These are phyloP conservation scores for Lacanobia wlatinum DNA, from an alignment of 2,888 invertebrate species.

Conservation along the genomic window DNA sequence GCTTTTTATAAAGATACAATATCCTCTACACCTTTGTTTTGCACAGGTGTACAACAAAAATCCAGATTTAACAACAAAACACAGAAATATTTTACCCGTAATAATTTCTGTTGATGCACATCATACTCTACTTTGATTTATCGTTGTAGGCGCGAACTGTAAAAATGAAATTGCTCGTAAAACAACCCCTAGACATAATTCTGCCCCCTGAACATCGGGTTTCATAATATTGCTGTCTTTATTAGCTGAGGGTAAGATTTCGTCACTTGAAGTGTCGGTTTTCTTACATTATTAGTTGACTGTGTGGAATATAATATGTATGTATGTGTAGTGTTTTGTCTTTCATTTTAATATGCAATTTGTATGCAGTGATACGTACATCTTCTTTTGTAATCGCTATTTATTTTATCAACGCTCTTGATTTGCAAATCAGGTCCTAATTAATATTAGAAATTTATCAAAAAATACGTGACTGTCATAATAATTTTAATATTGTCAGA, in stretches of 20 bases:
- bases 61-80: constrained; percentile 39
- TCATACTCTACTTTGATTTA: constrained; percentile 56
- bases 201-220: constrained; percentile 76
- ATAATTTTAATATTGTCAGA: too few species aligned
- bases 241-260: constrained; percentile 71
- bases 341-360: neutral
- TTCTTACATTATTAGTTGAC: constrained; percentile 45
- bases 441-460: too few species aligned
- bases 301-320: neutral
- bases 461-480: too few species aligned
- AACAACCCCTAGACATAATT: constrained; percentile 84
- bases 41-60: neutral
- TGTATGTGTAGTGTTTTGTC: neutral
- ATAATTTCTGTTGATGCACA: constrained; percentile 44
- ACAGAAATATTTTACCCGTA: constrained; percentile 35
- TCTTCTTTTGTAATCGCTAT: neutral
- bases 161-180: constrained; percentile 85
- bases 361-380: neutral
- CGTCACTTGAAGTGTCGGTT: constrained; percentile 56
- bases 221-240: constrained; percentile 77
- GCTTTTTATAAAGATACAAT: neutral
- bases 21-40: too few species aligned
- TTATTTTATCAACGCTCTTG: neutral
- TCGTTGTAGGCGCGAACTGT: constrained; percentile 71
- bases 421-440: neutral